phyloP scores from a whole-genome alignment of 1,140 invertebrate genomes.

The Grapholita molesta region DNA sequence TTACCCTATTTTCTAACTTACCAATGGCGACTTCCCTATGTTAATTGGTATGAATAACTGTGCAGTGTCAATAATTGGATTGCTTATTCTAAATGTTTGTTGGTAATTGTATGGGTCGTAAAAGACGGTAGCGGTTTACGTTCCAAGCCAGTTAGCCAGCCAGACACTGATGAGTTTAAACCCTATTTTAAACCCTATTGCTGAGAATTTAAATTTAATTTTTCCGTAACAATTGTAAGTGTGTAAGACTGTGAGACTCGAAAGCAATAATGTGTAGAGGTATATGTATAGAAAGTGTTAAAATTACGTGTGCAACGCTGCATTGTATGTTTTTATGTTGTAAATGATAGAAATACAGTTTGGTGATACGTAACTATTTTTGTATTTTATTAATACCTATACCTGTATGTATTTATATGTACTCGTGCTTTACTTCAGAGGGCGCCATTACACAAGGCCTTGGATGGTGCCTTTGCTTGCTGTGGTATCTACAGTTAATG shows the following conservation, averaged over 20 bases:
- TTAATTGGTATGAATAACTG: not conserved
- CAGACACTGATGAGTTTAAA: slow-evolving; percentile 13
- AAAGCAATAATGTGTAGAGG: slow-evolving; percentile 29
- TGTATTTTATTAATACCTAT: slow-evolving; percentile 14
- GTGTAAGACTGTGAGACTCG: slow-evolving; percentile 17
- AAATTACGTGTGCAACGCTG: slow-evolving; percentile 28
- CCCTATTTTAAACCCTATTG: not conserved
- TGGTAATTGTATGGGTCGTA: not conserved
- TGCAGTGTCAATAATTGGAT: not conserved
- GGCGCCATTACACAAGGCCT: no score
- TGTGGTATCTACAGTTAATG: no score
- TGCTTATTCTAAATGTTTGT: not conserved
- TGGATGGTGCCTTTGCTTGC: no score
- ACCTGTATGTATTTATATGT: no score
- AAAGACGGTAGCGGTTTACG: not conserved
- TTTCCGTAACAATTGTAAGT: not conserved
- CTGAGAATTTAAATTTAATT: not conserved
- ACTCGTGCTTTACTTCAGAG: no score
- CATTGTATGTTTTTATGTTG: slow-evolving; percentile 34
- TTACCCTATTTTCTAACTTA: not conserved
- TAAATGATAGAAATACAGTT: slow-evolving; percentile 38
- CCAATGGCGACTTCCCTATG: not conserved
- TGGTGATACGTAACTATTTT: slow-evolving; percentile 33
- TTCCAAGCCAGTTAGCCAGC: slow-evolving; percentile 5
- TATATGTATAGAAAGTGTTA: slow-evolving; percentile 25